Evolutionary conservation across 2,113 vertebrate genomes (phyloP), one percentile per base, ranked within the genome.

Genomic region (Agapornis roseicollis): DNA sequence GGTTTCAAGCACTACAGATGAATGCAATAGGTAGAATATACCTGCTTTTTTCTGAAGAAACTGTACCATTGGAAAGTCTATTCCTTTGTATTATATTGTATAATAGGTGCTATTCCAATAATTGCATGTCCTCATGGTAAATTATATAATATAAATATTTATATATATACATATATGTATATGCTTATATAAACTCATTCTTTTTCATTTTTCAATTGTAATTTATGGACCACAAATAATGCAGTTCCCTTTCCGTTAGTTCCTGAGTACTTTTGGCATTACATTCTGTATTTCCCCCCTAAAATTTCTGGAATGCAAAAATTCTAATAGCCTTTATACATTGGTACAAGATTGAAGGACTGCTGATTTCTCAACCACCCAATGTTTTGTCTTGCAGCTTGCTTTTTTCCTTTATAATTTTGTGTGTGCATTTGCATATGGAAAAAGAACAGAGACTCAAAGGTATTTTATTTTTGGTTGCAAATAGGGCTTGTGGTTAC

Each of bases 71-170:
- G 93, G 90, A 95, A 97, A 97, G 92, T 96, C 88, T 77, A 69
- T 97, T 97, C 93, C 97, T 98, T 98, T 99, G 98, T 99, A 99
- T 98, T 95, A 98, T 99, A 98, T 95, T 99, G 98, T 98, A 98
- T 97, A 97, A 98, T 98, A 98, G 97, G 97, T 98, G 95, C 97
- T 97, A 69, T 97, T 98, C 96, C 66, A 96, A 97, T 98, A 97
- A 96, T 97, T 99, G 99, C 99, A 99, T 99, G 99, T 96, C 93
- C 92, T 98, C 96, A 97, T 96, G 88, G 64, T 98, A 98, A 98
- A 98, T 98, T 97, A 98, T 98, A 98, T 98, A 91, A 95, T 97
- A 97, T 97, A 98, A 97, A 98, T 98, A 98, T 98, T 98, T 98
- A 98, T 98, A 98, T 97, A 97, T 97, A 97, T 94, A 97, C 95